phyloP scores from a whole-genome alignment of 2,113 vertebrate species.

The Regulus satrapa region DNA sequence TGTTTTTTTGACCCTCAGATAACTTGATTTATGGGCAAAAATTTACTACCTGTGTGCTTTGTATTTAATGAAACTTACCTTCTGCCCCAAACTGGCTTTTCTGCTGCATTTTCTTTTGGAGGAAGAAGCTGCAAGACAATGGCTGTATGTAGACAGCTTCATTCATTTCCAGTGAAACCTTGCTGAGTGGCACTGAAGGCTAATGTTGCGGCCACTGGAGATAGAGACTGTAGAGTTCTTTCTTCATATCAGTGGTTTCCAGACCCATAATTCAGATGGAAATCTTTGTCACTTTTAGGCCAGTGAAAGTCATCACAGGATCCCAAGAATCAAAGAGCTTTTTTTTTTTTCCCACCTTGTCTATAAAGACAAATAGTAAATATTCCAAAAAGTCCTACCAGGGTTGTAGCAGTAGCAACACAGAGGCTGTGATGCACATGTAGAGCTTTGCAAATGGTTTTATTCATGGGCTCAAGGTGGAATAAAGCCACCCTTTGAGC shows the following conservation, averaged over 20 bases:
- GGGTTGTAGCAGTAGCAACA: not conserved
- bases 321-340: not conserved
- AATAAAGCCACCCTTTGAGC: not conserved
- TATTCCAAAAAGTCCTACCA: not conserved
- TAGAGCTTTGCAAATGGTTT: not conserved
- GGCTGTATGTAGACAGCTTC: rapidly evolving
- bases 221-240: not conserved
- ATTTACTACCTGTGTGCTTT: not conserved
- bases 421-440: not conserved
- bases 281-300: not conserved
- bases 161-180: not conserved
- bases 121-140: not conserved
- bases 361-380: not conserved
- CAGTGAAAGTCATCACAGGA: not conserved
- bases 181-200: rapidly evolving
- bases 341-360: not conserved
- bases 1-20: not conserved
- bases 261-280: not conserved
- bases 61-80: not conserved
- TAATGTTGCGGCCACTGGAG: not conserved
- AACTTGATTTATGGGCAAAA: not conserved
- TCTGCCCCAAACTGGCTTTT: not conserved
- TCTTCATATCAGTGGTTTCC: not conserved
- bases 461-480: not conserved
- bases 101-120: not conserved